Evolutionary conservation across 2,888 invertebrate genomes (phyloP).

Genomic region (Dione juno): DNA sequence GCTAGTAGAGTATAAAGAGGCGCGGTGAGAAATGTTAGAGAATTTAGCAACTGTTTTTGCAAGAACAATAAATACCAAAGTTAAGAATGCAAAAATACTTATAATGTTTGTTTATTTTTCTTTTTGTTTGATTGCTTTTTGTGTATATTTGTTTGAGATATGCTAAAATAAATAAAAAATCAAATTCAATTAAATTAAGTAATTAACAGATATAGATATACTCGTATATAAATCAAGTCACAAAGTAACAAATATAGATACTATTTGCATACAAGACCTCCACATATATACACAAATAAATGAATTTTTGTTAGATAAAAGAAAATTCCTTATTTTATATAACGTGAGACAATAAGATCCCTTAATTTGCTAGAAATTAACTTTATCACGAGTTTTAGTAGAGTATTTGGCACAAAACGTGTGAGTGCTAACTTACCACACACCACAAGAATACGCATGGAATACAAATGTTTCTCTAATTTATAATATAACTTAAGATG

Average conservation of each 20-base stretch:
- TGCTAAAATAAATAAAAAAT: too few species aligned
- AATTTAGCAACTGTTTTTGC: background rate
- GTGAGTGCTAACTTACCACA: conserved; percentile 6
- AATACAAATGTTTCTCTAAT: conserved; percentile 13
- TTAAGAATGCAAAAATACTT: background rate
- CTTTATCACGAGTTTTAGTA: conserved; percentile 21
- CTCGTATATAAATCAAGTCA: too few species aligned
- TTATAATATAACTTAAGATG: background rate
- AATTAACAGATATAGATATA: too few species aligned
- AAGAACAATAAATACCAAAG: background rate
- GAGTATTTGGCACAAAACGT: conserved; percentile 9
- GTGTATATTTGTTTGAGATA: too few species aligned
- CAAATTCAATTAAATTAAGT: too few species aligned
- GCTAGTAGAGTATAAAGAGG: background rate
- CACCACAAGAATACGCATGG: background rate
- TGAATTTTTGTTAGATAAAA: too few species aligned
- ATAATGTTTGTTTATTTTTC: background rate
- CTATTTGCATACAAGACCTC: too few species aligned
- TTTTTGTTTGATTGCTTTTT: background rate
- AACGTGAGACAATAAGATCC: background rate
- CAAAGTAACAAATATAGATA: too few species aligned
- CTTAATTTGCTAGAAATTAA: conserved; percentile 14
- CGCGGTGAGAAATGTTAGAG: conserved; percentile 1
- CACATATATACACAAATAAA: too few species aligned
- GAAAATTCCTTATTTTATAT: background rate